Conservation (phyloP, 2,888 invertebrate genomes). For the Aspidiotus rigidus region DNA sequence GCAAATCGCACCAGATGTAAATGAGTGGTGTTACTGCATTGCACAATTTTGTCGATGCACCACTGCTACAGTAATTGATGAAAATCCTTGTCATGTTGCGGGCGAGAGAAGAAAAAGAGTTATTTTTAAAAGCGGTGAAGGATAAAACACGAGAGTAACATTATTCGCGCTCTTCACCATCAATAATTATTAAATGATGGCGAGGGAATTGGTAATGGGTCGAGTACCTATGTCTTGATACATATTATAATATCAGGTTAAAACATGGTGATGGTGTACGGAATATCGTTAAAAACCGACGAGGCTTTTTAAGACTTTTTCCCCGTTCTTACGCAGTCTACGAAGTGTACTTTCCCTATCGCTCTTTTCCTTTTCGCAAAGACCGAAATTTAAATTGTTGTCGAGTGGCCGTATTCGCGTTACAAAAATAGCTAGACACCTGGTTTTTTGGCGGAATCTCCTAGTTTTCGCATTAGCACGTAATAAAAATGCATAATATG, state of each 20-base stretch:
- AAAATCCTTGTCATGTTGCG: constrained; percentile 10
- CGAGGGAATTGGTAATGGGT: background rate
- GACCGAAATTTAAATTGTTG: constrained; percentile 13
- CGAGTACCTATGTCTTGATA: background rate
- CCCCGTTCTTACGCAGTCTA: constrained; percentile 9
- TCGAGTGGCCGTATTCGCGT: constrained; percentile 20
- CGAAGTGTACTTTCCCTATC: background rate
- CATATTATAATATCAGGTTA: constrained; percentile 25
- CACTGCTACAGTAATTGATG: background rate
- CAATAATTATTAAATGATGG: constrained; percentile 17
- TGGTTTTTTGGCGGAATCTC: constrained; percentile 13
- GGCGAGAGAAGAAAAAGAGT: background rate
- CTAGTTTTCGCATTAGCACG: constrained; percentile 5
- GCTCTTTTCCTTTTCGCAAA: background rate
- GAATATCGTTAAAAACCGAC: constrained; percentile 15
- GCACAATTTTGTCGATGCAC: too few species aligned
- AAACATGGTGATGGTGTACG: constrained; percentile 15
- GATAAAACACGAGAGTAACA: constrained; percentile 5
- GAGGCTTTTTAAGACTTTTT: constrained; percentile 1
- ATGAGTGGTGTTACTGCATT: too few species aligned
- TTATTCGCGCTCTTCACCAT: constrained; percentile 18
- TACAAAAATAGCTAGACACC: constrained; percentile 16
- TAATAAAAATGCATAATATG: background rate
- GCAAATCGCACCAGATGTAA: too few species aligned
- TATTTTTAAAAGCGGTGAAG: constrained; percentile 3